Base-by-base conservation (phyloP, 2,888 invertebrate species). In the Terebella lapidaria region DNA sequence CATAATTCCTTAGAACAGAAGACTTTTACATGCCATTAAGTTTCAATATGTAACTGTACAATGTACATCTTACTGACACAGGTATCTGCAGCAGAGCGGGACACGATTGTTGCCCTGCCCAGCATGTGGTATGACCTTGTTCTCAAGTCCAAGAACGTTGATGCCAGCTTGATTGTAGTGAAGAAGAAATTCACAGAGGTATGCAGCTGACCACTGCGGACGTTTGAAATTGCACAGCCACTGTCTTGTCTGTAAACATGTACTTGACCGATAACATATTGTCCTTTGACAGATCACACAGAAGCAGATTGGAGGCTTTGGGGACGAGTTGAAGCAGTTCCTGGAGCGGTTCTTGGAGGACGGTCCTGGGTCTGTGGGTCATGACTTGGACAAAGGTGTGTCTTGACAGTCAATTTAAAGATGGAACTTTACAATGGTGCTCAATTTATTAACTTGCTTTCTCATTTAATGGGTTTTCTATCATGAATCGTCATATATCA, bases 141-240 rank as follows among this genome's bases (percentile, higher is more conserved):
- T 3, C 70, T 72, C 52, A 76, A 80, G 60, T 79, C 82, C 3
- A 82, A 82, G 68, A 75, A 80, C 61, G 76, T 80, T 27, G 79
- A 80, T 64, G 80, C 80, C 57, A 75, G 80, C 61, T 73, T 83
- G 29, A 74, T 78, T 30, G 86, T 88, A 58, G 91, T 91, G n/a
- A 93, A 92, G 75, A 88, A 88, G 58, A 88, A 90, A 72, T 94
- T 93, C 81, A 89, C 90, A 10, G 87, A 88, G 74, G 79, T 80
- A 51, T 22, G n/a, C n/a, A n/a, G n/a, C n/a, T n/a, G n/a, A n/a
- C n/a, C n/a, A n/a, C n/a, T n/a, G n/a, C n/a, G n/a, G n/a, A n/a
- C n/a, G n/a, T n/a, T n/a, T n/a, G n/a, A n/a, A n/a, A n/a, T n/a
- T n/a, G n/a, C n/a, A n/a, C n/a, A n/a, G n/a, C n/a, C n/a, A n/a